These are phyloP conservation scores for Meda fulgida DNA, from an alignment of 2,797 vertebrate species.

Conservation along the genomic window DNA sequence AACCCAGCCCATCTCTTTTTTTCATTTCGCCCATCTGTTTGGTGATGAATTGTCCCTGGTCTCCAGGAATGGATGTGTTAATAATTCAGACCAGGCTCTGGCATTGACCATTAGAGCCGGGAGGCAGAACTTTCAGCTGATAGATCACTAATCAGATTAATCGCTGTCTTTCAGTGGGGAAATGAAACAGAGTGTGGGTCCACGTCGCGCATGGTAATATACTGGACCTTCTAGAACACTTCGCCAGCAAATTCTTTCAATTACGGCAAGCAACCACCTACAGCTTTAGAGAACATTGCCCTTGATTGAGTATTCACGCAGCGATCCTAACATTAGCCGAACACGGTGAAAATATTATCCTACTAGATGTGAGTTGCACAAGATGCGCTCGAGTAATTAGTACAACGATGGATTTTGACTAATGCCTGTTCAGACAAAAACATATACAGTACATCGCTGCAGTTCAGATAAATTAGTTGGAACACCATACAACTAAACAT, in stretches of 20 bases:
- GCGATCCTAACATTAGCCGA: conserved; percentile 37
- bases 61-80: conserved; percentile 79
- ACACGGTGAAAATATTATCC: conserved; percentile 34
- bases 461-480: background rate
- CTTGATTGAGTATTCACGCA: conserved; percentile 47
- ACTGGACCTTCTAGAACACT: conserved; percentile 39
- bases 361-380: background rate
- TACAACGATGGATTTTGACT: background rate
- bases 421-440: conserved; percentile 7
- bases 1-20: conserved; percentile 8
- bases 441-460: background rate
- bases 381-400: conserved; percentile 17
- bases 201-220: conserved; percentile 38
- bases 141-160: conserved; percentile 85
- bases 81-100: conserved; percentile 81
- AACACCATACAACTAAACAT: background rate
- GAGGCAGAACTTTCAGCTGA: conserved; percentile 72
- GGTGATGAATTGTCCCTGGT: conserved; percentile 54
- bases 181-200: conserved; percentile 67
- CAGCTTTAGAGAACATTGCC: conserved; percentile 30
- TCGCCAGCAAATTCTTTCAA: conserved; percentile 23
- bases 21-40: conserved; percentile 24
- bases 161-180: conserved; percentile 69
- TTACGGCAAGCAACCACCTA: conserved; percentile 13
- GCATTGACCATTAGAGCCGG: conserved; percentile 78